Base-by-base conservation (phyloP, 2,888 invertebrate genomes). In the Ecliptopera silaceata region DNA sequence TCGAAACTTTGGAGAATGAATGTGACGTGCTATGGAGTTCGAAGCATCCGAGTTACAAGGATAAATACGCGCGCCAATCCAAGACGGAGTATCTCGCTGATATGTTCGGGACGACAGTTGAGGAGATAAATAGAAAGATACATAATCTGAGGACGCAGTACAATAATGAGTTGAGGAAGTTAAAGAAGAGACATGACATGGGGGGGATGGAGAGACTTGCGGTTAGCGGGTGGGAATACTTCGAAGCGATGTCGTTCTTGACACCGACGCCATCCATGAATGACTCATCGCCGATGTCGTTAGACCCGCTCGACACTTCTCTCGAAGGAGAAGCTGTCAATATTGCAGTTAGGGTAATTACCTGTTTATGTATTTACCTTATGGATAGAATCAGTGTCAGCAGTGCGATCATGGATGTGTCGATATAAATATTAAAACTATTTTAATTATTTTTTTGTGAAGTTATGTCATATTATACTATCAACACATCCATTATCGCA, bases 131-230 rank as follows among this genome's bases (percentile, higher is more conserved):
- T 48, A 74, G 88, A 53, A 90, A 90, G 62, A 74, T 88, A 53
- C 89, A 90, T 66, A 89, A 90, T 73, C 74, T 90, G 70, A 71
- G 89, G 62, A 81, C 87, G 20, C 90, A 89, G 69, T 85, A 85
- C 46, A 88, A 88, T 65, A 86, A 85, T 56, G 90, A 90, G 66
- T 61, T 89, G 75, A 70, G 90, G 62, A 90, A 89, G 72, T 82
- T 90, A 61, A 85, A 86, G 66, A 73, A 79, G 64, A 77, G 79
- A 61, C 79, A 80, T 54, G 64, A 68, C n/a, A n/a, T n/a, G 48
- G 58, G 64, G 39, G 56, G 59, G 55, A 60, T 71, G 62, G 64
- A 70, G 52, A 59, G 63, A 34, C 63, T 61, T 29, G 59, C 63
- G 48, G 72, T 64, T 32, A 88, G 88, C 60, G 77, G 80, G 47